Evolutionary conservation across 2,888 invertebrate species (phyloP).

Genomic region (Pristionchus exspectatus): DNA sequence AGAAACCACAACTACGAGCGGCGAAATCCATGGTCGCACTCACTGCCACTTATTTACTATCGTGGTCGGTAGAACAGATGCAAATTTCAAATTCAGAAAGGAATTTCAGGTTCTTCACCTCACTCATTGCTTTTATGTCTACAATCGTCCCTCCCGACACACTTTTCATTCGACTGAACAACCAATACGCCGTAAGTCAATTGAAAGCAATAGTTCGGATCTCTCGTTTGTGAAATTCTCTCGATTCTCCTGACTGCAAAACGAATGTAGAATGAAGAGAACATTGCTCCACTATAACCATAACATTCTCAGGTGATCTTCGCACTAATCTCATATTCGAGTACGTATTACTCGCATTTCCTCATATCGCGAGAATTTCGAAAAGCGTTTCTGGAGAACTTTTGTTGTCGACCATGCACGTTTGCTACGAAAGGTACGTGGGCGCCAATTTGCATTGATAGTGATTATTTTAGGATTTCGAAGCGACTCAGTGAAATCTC

Average conservation of each 20-base stretch:
- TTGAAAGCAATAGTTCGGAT: too few relatives aligned
- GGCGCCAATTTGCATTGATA: too few relatives aligned
- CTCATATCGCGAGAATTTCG: background rate
- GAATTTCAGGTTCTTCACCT: constrained; percentile 12
- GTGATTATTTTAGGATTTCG: too few relatives aligned
- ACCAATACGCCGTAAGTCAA: constrained; percentile 12
- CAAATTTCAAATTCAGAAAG: background rate
- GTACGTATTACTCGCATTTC: constrained; percentile 31
- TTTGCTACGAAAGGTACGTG: background rate
- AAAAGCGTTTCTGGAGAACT: background rate
- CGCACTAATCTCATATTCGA: constrained; percentile 28
- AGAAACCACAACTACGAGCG: constrained; percentile 20
- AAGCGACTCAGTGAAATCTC: too few relatives aligned
- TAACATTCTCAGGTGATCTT: background rate
- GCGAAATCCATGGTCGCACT: constrained; percentile 6
- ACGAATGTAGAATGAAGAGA: background rate
- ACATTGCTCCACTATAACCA: too few relatives aligned
- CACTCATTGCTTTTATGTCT: background rate
- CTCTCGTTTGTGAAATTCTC: too few relatives aligned
- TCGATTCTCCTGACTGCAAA: background rate
- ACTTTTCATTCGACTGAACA: background rate
- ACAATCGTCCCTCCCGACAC: constrained; percentile 13
- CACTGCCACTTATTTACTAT: background rate
- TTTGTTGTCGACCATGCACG: background rate
- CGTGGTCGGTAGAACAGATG: background rate